A percentile compares a stretch with the other conserved stretches of the same genome.
phyloP scores from a whole-genome alignment of 2,113 vertebrate genomes.

The Oceanodroma tethys region DNA sequence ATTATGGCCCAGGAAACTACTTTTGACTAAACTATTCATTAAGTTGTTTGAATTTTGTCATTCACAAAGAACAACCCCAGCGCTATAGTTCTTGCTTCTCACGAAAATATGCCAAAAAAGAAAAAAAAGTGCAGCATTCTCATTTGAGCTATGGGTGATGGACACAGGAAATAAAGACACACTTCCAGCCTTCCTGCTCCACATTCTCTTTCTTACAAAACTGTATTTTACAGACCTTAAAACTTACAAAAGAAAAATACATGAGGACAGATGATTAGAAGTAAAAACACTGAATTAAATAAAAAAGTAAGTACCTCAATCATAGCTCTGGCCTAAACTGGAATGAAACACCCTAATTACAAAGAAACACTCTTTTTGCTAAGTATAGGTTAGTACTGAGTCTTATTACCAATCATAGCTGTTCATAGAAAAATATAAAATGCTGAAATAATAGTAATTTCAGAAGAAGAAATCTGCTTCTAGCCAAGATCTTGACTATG shows the following conservation, averaged over 20 bases:
- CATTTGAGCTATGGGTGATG: not conserved
- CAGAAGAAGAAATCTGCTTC: slow-evolving; percentile 25
- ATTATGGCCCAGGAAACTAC: not conserved
- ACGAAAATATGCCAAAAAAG: not conserved
- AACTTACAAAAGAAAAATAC: not conserved
- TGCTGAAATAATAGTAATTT: slow-evolving; percentile 44
- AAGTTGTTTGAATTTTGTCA: not conserved
- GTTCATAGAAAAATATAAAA: slow-evolving; percentile 17
- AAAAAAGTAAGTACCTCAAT: not conserved
- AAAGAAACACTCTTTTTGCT: slow-evolving; percentile 34
- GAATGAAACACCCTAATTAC: slow-evolving; percentile 48
- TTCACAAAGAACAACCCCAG: not conserved
- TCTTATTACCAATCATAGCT: slow-evolving; percentile 30
- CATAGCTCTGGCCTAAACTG: slow-evolving; percentile 1
- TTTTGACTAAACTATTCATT: not conserved
- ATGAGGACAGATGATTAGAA: not conserved
- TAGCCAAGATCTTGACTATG: not conserved
- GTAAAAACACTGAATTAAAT: not conserved
- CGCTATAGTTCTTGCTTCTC: not conserved
- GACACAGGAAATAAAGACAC: not conserved
- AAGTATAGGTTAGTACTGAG: slow-evolving; percentile 46
- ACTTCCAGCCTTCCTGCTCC: not conserved
- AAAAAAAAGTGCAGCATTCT: not conserved
- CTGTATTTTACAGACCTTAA: not conserved
- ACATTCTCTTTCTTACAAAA: not conserved